Base-by-base conservation (phyloP, 2,113 vertebrate genomes). In the Sorex araneus region DNA sequence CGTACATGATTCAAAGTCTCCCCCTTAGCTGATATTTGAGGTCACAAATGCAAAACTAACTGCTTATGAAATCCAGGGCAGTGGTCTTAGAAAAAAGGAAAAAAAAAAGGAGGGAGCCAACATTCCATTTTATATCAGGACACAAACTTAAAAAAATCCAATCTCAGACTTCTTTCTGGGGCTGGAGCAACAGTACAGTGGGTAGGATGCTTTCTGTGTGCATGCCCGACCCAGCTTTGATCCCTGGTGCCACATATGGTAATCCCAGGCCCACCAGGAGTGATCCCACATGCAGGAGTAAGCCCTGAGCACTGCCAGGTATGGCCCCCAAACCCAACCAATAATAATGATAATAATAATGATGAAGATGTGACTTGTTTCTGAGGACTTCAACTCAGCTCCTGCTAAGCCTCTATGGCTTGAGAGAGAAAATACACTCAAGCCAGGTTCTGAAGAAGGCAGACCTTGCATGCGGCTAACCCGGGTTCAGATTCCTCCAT, bases 1-100 rank as follows among this genome's bases (percentile, higher is more conserved):
- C 74, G 83, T 70, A 71, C 28, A 78, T 54, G 73, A 94, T 74
- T 86, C 57, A 90, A 45, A 90, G 71, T 27, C 8, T 66, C 64
- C 27, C 27, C 64, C 12, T 28, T 54, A 92, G 77, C 69, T 93
- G 34, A 57, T 36, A 82, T 50, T 79, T 87, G 66, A 74, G 84
- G 94, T 92, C 86, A 91, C 94, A 95, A 91, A 96, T 45, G 82
- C 63, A 87, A 32, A 95, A 64, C 86, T 90, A 93, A 92, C 47
- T 89, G 77, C 28, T 83, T 74, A 75, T 50, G 66, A 93, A 93
- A 89, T 95, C 76, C 84, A 95, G 95, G 90, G 64, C 30, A 90
- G 82, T 3, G 66, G 32, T 82, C 83, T 87, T 89, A 81, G 84
- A 40, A 11, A 27, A 63, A 63, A 16, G 13, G 16, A 32, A 4